Base-by-base conservation (phyloP, 2,113 vertebrate species). In the Heloderma charlesbogerti region DNA sequence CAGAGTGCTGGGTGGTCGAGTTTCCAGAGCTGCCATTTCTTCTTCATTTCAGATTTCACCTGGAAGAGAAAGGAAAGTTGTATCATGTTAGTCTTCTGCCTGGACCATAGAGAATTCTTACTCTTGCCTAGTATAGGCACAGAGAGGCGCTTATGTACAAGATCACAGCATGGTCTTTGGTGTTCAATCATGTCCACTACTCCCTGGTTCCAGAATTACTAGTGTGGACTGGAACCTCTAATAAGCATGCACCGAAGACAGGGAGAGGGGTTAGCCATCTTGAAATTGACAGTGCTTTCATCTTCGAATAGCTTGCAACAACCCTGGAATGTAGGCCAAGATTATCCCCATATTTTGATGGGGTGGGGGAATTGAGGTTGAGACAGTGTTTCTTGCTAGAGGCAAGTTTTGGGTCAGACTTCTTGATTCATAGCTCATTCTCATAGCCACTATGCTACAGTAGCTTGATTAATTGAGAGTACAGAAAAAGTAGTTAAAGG, bases 31-130 rank as follows among this genome's bases (percentile, higher is more conserved):
- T 95, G 94, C 95, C 98, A 94, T 82, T 98, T 98, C 94, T 97
- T 98, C 95, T 91, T 97, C 92, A 98, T 94, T 95, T 98, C 98
- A 0, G 96, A 97, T 87, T 97, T 97, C 31, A 98, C 98, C 98
- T 98, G 94, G 51, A 69, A 8, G 29, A 78, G 84, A 51, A 0
- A 60, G 20, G 12, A 3, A 63, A 5, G 22, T 63, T 16, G 40
- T 20, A 63, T 4, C 54, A n/a, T 67, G 45, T 51, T 43, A 31
- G 12, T 40, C 12, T 78, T 63, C 31, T 78, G 74, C 2, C 34
- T 34, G 29, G 29, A n/a, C 13, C 57, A 20, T 43, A 79, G 6
- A 78, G 29, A n/a, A 69, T 15, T 51, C 51, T 48, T 1, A 63
- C 6, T 31, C 22, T 6, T 51, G 40, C 57, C 10, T 34, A 31